phyloP scores from a whole-genome alignment of 1,140 invertebrate species.

The Plodia interpunctella region DNA sequence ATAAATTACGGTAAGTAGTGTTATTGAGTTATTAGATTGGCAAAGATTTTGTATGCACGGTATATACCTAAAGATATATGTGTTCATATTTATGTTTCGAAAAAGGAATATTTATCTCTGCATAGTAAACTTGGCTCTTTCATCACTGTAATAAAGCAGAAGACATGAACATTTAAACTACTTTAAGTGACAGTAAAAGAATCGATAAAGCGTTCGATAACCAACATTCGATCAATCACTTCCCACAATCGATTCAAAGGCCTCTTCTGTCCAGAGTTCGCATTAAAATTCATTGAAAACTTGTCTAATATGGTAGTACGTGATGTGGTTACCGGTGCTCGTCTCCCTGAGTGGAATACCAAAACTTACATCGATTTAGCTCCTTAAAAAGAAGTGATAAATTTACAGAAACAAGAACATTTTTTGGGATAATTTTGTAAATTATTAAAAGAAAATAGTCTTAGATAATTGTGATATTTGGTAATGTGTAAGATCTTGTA shows the following conservation, averaged over 20 bases:
- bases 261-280: slow-evolving; percentile 17
- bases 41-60: no score
- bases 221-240: slow-evolving; percentile 28
- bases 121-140: no score
- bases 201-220: not conserved
- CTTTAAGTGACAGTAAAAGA: slow-evolving; percentile 4
- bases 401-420: not conserved
- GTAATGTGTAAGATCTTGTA: no score
- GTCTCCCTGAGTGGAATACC: slow-evolving; percentile 30
- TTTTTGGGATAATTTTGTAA: no score
- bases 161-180: not conserved
- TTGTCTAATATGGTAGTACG: slow-evolving; percentile 48
- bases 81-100: no score
- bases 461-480: no score
- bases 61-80: no score
- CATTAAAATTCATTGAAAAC: slow-evolving; percentile 64
- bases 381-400: slow-evolving; percentile 21
- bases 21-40: no score
- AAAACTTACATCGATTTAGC: slow-evolving; percentile 38
- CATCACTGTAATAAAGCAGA: not conserved
- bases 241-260: slow-evolving; percentile 25
- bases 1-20: no score
- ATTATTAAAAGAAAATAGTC: no score
- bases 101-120: no score
- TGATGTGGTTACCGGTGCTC: slow-evolving; percentile 34